Percentiles rank a stretch among this genome's conserved stretches.
Conservation (phyloP, 2,797 vertebrate genomes). For the Gila robusta region DNA sequence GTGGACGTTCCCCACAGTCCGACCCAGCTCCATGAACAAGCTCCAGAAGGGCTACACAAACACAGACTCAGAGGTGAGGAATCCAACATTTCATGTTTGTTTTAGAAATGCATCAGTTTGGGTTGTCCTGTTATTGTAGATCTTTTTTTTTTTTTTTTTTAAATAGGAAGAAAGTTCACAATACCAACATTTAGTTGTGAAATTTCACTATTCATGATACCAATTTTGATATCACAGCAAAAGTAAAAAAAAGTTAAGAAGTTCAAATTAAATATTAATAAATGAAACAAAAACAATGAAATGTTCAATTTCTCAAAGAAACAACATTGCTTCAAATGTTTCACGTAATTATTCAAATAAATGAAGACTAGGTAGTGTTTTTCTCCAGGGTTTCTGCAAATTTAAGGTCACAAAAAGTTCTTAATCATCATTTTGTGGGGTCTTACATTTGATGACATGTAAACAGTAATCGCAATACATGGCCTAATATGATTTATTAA, state of each 20-base stretch:
- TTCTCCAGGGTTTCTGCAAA: not conserved
- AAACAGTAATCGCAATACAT: not conserved
- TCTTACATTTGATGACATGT: not conserved
- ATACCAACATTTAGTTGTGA: not conserved
- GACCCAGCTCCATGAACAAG: constrained; percentile 90
- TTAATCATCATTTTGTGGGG: not conserved
- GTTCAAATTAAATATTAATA: not conserved
- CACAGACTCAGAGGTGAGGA: constrained; percentile 80
- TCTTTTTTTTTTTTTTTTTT: too few species aligned
- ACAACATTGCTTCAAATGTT: not conserved
- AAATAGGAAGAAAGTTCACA: too few species aligned
- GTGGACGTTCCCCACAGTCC: constrained; percentile 97
- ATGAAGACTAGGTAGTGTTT: not conserved
- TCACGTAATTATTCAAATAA: not conserved
- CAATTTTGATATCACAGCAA: not conserved
- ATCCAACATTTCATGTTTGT: not conserved
- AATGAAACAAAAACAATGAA: not conserved
- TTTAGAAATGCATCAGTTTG: not conserved
- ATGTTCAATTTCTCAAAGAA: not conserved
- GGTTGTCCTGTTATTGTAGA: not conserved
- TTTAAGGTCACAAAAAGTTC: not conserved
- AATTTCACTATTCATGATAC: not conserved
- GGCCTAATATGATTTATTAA: not conserved
- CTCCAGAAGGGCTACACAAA: constrained; percentile 85
- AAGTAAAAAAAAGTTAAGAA: not conserved